Conservation (phyloP, 2,888 invertebrate genomes). For the Amiota communis region DNA sequence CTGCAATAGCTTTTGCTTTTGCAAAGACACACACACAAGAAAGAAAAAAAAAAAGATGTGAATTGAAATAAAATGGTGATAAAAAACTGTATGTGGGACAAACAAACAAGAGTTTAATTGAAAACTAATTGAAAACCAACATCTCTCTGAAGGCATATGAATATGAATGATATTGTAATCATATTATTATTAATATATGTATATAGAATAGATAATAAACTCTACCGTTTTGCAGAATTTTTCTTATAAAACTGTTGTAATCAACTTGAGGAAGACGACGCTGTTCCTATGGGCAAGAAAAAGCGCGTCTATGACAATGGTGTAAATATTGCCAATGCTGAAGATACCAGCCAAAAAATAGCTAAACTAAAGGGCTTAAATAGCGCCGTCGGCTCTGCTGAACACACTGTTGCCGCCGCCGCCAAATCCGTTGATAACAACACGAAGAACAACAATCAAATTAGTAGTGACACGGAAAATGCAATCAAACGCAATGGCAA, state of each 20-base stretch:
- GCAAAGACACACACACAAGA: not conserved
- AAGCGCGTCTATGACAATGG: constrained; percentile 55
- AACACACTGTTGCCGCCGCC: not conserved
- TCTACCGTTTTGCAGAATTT: not conserved
- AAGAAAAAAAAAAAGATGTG: too few relatives aligned
- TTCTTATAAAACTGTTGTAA: constrained; percentile 30
- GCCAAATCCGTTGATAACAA: not conserved
- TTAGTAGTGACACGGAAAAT: not conserved
- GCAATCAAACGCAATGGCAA: not conserved
- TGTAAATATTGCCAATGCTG: constrained; percentile 49
- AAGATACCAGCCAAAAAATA: constrained; percentile 28
- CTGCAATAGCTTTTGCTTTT: constrained; percentile 11
- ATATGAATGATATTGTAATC: too few relatives aligned
- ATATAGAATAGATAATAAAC: not conserved
- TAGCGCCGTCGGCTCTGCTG: constrained; percentile 16
- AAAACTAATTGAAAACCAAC: constrained; percentile 33
- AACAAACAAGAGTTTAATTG: constrained; percentile 26
- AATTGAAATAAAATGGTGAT: too few relatives aligned
- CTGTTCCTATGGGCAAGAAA: constrained; percentile 63
- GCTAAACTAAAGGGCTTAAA: constrained; percentile 24
- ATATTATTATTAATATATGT: too few relatives aligned
- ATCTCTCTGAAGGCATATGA: not conserved
- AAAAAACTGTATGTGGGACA: not conserved
- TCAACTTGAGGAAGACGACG: constrained; percentile 33
- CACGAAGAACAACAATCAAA: constrained; percentile 1